Base-by-base conservation (phyloP, 2,797 vertebrate species). In the Chelon labrosus region DNA sequence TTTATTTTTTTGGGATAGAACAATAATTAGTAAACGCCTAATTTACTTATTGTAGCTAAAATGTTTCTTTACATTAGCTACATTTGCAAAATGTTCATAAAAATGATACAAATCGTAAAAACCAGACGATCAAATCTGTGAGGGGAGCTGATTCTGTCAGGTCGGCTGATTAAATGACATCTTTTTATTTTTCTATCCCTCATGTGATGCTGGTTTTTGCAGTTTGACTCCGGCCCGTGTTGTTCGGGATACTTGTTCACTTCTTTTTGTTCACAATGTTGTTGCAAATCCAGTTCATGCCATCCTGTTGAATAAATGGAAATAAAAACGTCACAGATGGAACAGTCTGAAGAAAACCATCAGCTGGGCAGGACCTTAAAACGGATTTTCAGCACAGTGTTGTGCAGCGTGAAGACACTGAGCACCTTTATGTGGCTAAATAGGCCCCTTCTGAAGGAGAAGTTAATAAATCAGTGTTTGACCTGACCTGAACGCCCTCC, bases 201-300 rank as follows among this genome's bases (percentile, higher is more conserved):
- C 20, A 55, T 70, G 58, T 62, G 74, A 64, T 47, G 44, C 39
- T 37, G 57, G 11, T 50, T 68, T 50, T 70, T 31, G 4, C 53
- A 54, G 51, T 58, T 73, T 44, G 52, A 57, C 35, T 57, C 46
- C 10, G 14, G 22, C 71, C 25, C 6, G 27, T 53, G 38, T 49
- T 49, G 53, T 53, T 59, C 55, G 27, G 39, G 54, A 60, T 3
- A n/a, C 13, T 47, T 44, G 20, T 75, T 94, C 72, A 94, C 84
- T 96, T 96, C 89, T 95, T 96, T 88, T 88, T 95, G 74, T 94
- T 93, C 66, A 91, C 85, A 77, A 96, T 95, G 80, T 96, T 96
- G 89, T 92, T 96, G 86, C 95, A 96, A 88, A 96, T 96, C 95
- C 95, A 96, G 88, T 96, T 95, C 95, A 96, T 96, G 73, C 95